These are phyloP conservation scores for Gasterosteus aculeatus DNA, from an alignment of 2,113 vertebrate species.

Conservation along the genomic window DNA sequence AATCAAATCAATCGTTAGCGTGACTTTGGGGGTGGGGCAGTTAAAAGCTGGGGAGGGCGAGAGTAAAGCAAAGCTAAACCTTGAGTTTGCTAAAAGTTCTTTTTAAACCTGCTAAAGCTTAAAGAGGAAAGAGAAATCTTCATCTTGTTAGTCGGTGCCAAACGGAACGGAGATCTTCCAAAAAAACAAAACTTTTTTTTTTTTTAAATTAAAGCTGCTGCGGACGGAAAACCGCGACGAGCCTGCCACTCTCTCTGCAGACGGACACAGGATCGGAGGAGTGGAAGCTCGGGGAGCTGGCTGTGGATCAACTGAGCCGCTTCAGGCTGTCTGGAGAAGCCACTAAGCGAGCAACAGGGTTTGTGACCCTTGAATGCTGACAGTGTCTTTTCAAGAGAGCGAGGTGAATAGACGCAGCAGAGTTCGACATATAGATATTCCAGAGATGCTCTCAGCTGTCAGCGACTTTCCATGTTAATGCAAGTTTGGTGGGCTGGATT, in stretches of 20 bases:
- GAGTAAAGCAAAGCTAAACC: conserved; percentile 62
- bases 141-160: conserved; percentile 57
- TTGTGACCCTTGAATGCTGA: conserved; percentile 64
- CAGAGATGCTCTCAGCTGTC: conserved; percentile 59
- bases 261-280: conserved; percentile 40
- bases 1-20: conserved; percentile 76
- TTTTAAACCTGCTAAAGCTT: conserved; percentile 59
- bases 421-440: conserved; percentile 55
- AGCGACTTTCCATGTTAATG: conserved; percentile 41
- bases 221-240: conserved; percentile 18
- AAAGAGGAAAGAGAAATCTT: conserved; percentile 56
- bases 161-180: conserved; percentile 48
- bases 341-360: conserved; percentile 57
- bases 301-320: conserved; percentile 57
- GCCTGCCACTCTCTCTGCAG: background rate
- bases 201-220: conserved; percentile 21
- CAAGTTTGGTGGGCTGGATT: conserved; percentile 13
- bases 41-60: conserved; percentile 60
- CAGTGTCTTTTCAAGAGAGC: conserved; percentile 47
- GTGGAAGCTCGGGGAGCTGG: conserved; percentile 51
- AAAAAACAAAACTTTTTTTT: conserved; percentile 34
- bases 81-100: conserved; percentile 28
- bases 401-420: conserved; percentile 64
- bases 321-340: conserved; percentile 61
- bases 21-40: conserved; percentile 70